phyloP scores from a whole-genome alignment of 2,797 vertebrate genomes.

The Onychomys torridus region DNA sequence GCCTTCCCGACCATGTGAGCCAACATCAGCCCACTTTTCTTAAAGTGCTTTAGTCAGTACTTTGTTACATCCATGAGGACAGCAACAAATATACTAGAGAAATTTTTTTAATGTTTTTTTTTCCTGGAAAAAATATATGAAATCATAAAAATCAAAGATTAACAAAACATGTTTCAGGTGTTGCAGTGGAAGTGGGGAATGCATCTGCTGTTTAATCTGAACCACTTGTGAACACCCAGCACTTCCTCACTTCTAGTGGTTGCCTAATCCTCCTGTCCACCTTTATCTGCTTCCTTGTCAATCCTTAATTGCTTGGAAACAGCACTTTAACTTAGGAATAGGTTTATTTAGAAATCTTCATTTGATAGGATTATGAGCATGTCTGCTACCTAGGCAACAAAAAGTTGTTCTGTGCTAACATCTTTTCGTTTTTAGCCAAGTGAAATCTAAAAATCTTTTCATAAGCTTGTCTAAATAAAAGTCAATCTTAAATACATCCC shows the following conservation, averaged over 20 bases:
- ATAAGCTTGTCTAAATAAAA: conserved; percentile 66
- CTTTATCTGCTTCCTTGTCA: not conserved
- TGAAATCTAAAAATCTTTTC: conserved; percentile 65
- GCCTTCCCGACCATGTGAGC: not conserved
- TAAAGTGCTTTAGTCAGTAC: not conserved
- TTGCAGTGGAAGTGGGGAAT: not conserved
- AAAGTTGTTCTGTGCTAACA: conserved; percentile 42
- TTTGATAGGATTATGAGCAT: conserved; percentile 50
- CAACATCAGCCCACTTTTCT: not conserved
- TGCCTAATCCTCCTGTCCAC: not conserved
- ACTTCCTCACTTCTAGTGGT: not conserved
- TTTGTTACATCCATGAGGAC: not conserved
- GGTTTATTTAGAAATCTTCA: conserved; percentile 66
- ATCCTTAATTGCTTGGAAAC: conserved; percentile 37
- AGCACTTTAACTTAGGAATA: conserved; percentile 35
- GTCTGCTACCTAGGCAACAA: conserved; percentile 78
- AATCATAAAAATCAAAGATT: conserved; percentile 1
- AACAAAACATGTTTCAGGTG: not conserved
- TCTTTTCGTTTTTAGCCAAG: conserved; percentile 70
- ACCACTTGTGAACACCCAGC: not conserved
- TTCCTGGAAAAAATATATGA: not conserved
- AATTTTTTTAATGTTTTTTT: not conserved
- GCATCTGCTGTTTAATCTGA: not conserved
- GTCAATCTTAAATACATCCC: conserved; percentile 42
- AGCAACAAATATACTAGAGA: not conserved